A percentile compares a stretch with the other conserved stretches of the same genome.
Evolutionary conservation across 2,797 vertebrate genomes (phyloP).

Genomic region (Protosalanx chinensis): DNA sequence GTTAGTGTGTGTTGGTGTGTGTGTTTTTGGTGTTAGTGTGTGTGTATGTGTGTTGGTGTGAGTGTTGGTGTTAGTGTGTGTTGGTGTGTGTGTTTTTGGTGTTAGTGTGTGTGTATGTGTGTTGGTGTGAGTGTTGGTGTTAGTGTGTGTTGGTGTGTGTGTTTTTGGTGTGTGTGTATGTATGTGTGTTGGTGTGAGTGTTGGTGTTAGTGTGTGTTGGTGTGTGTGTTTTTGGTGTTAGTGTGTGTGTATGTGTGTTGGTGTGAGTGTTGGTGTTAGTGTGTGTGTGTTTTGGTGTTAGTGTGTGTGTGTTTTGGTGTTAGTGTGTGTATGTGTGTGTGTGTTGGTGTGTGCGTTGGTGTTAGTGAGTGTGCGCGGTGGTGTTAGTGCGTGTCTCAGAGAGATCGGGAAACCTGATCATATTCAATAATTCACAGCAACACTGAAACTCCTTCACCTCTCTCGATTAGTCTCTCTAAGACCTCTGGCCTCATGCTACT

Average conservation of each 20-base stretch:
- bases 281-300: slow-evolving; percentile 5
- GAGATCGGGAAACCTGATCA: slow-evolving; percentile 66
- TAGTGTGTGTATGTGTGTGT: slow-evolving; percentile 21
- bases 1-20: too few relatives aligned
- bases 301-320: slow-evolving; percentile 8
- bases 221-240: not conserved
- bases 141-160: not conserved
- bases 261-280: not conserved
- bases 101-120: slow-evolving; percentile 7
- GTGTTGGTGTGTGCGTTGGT: not conserved
- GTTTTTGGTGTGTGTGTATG: slow-evolving; percentile 12
- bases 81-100: not conserved
- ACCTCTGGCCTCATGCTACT: slow-evolving; percentile 67
- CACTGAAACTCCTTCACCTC: slow-evolving; percentile 64
- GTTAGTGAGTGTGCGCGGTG: slow-evolving; percentile 24
- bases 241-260: slow-evolving; percentile 8
- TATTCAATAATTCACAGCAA: slow-evolving; percentile 72
- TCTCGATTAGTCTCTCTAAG: slow-evolving; percentile 61
- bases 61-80: slow-evolving; percentile 5
- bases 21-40: slow-evolving; percentile 19
- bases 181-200: not conserved
- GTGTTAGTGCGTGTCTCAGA: slow-evolving; percentile 30
- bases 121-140: not conserved
- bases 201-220: not conserved
- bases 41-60: not conserved